Evolutionary conservation across 2,888 invertebrate species (phyloP).

Genomic region (Netelia fuscicornis): DNA sequence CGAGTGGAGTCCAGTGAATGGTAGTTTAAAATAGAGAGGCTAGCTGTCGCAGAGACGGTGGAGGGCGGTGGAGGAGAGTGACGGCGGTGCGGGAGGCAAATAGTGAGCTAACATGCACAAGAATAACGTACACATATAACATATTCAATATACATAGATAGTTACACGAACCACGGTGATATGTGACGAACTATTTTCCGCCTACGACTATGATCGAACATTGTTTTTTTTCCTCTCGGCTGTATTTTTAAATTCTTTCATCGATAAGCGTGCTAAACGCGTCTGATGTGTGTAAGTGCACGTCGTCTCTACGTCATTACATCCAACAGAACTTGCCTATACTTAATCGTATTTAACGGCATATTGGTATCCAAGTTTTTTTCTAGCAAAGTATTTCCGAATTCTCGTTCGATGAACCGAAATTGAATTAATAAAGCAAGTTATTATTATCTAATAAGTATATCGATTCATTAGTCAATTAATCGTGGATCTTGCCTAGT

Average conservation of each 20-base stretch:
- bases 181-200: constrained; percentile 45
- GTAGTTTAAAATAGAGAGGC: constrained; percentile 79
- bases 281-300: not conserved
- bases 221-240: constrained; percentile 6
- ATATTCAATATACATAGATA: not conserved
- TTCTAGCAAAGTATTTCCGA: not conserved
- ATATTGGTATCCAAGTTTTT: not conserved
- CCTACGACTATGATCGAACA: constrained; percentile 22
- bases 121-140: constrained; percentile 17
- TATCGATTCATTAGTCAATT: too few relatives aligned
- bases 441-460: too few relatives aligned
- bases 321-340: not conserved
- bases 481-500: too few relatives aligned
- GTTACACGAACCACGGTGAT: constrained; percentile 10
- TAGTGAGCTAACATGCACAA: constrained; percentile 33
- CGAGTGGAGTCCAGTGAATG: constrained; percentile 80
- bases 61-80: not conserved
- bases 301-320: not conserved
- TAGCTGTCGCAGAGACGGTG: constrained; percentile 39
- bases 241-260: constrained; percentile 42
- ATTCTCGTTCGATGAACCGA: too few relatives aligned
- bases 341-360: not conserved
- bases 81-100: constrained; percentile 26
- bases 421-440: too few relatives aligned
- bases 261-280: not conserved